These are phyloP conservation scores for Tursiops truncatus DNA, from an alignment of 2,113 vertebrate species.

Conservation along the genomic window DNA sequence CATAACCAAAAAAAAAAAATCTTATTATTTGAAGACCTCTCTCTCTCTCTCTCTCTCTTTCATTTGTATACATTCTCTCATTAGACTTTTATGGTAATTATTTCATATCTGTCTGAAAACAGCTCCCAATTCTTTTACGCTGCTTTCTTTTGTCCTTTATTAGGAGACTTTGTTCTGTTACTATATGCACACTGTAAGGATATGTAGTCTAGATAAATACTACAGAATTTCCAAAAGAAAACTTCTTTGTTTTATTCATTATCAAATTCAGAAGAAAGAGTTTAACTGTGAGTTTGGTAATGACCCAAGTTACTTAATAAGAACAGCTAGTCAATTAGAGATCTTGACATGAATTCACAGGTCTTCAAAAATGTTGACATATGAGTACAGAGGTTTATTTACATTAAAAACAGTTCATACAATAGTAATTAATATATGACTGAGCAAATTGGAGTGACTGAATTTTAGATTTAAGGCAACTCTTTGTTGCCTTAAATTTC, in stretches of 20 bases:
- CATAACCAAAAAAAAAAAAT: neutral
- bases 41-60: fast-evolving
- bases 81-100: neutral
- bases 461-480: neutral
- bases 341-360: neutral
- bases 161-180: neutral
- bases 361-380: neutral
- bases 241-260: neutral
- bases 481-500: neutral
- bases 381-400: neutral
- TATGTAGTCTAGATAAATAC: neutral
- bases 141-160: neutral
- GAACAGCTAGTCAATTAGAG: neutral
- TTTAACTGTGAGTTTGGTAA: neutral
- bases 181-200: neutral
- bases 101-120: neutral
- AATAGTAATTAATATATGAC: neutral
- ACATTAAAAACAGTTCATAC: neutral
- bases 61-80: neutral
- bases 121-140: neutral
- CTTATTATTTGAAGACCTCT: neutral
- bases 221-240: neutral
- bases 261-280: neutral
- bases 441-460: neutral
- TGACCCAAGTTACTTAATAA: neutral